Evolutionary conservation across 2,113 vertebrate genomes (phyloP).

Genomic region (Artemisiospiza belli): DNA sequence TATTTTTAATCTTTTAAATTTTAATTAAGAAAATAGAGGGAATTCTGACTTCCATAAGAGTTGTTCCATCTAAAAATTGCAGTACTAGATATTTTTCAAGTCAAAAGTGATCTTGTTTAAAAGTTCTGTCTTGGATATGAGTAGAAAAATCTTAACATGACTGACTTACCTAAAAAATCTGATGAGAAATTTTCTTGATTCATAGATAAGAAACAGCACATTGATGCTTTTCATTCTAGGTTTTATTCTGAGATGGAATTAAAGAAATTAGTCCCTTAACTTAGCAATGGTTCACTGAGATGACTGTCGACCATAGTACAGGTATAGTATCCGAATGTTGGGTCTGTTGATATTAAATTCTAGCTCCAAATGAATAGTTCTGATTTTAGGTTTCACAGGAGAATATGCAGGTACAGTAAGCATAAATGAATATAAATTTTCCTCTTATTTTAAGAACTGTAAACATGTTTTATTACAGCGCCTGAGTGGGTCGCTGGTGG

Average conservation of each 20-base stretch:
- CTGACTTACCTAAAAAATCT: not conserved
- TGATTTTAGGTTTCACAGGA: not conserved
- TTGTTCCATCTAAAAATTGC: not conserved
- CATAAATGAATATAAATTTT: not conserved
- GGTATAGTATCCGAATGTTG: fast-evolving
- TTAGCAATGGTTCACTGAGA: not conserved
- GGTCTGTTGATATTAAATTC: not conserved
- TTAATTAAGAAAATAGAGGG: not conserved
- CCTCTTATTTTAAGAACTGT: not conserved
- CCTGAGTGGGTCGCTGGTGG: too few relatives aligned
- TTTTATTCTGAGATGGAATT: not conserved
- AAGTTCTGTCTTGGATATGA: not conserved
- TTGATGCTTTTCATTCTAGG: not conserved
- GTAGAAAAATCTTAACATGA: not conserved
- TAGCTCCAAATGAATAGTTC: not conserved
- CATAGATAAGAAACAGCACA: not conserved
- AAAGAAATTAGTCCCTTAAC: not conserved
- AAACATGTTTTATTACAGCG: too few relatives aligned
- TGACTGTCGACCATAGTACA: not conserved
- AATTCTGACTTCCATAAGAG: not conserved
- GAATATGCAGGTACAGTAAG: not conserved
- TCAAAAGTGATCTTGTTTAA: not conserved
- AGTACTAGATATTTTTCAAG: not conserved
- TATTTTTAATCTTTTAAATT: not conserved
- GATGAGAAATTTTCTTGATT: not conserved